phyloP scores from a whole-genome alignment of 2,113 vertebrate species.

The Synchiropus splendidus region DNA sequence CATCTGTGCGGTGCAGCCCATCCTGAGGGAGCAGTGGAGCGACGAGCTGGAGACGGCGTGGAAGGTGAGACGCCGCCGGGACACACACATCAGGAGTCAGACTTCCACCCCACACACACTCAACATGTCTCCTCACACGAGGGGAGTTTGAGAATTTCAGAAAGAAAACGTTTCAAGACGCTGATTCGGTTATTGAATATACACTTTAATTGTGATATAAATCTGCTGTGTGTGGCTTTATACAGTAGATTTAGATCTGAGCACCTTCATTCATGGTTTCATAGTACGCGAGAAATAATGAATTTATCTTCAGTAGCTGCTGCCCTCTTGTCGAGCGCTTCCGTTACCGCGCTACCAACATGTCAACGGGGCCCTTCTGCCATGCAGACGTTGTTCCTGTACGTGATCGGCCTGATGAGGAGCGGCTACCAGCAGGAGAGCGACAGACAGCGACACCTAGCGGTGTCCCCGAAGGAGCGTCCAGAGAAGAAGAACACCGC shows the following conservation, averaged over 20 bases:
- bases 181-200: too few species aligned
- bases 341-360: background rate
- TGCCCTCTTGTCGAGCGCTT: conserved; percentile 8
- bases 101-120: too few species aligned
- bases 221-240: too few species aligned
- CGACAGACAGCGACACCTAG: conserved; percentile 20
- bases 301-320: background rate
- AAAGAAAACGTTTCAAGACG: too few species aligned
- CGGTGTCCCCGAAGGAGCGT: conserved; percentile 42
- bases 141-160: too few species aligned
- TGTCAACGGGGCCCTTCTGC: conserved; percentile 6
- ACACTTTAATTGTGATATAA: too few species aligned
- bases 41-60: conserved; percentile 66
- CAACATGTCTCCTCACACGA: too few species aligned
- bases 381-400: conserved; percentile 63
- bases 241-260: too few species aligned
- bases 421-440: conserved; percentile 61
- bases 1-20: conserved; percentile 66
- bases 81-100: too few species aligned
- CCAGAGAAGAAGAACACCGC: conserved; percentile 59
- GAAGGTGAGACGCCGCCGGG: conserved; percentile 56
- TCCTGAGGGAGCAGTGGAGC: conserved; percentile 69
- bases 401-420: conserved; percentile 61
- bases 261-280: too few species aligned
- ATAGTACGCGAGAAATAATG: too few species aligned